Evolutionary conservation across 1,140 invertebrate genomes (phyloP), one percentile per base, ranked within the genome.

Genomic region (Mercenaria mercenaria): DNA sequence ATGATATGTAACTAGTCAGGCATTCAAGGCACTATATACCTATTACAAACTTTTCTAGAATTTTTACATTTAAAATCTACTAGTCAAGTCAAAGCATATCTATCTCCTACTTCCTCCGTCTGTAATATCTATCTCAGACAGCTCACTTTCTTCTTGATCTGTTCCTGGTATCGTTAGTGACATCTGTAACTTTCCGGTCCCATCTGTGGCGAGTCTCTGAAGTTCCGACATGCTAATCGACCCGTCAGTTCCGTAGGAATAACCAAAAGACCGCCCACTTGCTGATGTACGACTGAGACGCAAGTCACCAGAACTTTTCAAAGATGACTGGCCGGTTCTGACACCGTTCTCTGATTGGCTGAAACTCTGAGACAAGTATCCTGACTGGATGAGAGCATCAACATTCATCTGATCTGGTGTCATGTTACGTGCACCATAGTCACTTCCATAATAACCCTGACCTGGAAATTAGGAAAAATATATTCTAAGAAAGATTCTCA

Each of bases 331-430:
- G 81, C 88, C 90, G 90, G 92, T 86, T 56, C 90, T n/a, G 84
- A 77, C n/a, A 81, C 91, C 89, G 80, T 91, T 72, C 83, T 93
- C 91, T 69, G 93, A 93, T 56, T 92, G 88, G 82, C 92, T 94
- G 76, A 94, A 89, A n/a, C 91, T 92, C 88, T 93, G 92, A 61
- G 91, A 91, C 39, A 94, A 76, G 67, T 93, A 94, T 20, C 92
- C 92, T 50, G 94, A 94, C 79, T 93, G 92, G 47, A 95, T 83
- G 43, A 95, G 88, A 77, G 90, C 92, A 34, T 95, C 93, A 15
- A 94, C 89, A 85, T 94, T 94, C 90, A 95, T 93, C 86, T 95
- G 94, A 76, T 95, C 94, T 20, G 94, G 93, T 6, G 93, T 95
- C 34, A 93, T 91, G 11, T 93, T 90, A 20, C 92, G 69, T 4